These are phyloP conservation scores for Romanomermis culicivorax DNA, from an alignment of 2,888 invertebrate genomes.

Conservation along the genomic window DNA sequence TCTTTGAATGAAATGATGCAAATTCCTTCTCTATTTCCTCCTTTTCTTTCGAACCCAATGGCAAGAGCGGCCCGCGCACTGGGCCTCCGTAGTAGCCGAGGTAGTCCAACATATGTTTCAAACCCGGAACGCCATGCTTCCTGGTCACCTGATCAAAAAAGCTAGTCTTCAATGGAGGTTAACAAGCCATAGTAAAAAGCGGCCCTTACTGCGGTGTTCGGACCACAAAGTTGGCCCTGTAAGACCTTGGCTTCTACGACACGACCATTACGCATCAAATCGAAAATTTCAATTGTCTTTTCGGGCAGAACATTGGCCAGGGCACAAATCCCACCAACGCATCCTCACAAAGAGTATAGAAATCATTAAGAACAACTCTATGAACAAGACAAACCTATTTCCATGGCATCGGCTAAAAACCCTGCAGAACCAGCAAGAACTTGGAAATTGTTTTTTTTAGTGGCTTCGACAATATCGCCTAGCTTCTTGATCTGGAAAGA, in stretches of 20 bases:
- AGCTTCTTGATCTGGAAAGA: slow-evolving; percentile 36
- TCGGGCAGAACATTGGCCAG: slow-evolving; percentile 36
- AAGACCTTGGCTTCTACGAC: slow-evolving; percentile 32
- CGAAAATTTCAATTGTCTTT: slow-evolving; percentile 30
- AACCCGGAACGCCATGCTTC: slow-evolving; percentile 35
- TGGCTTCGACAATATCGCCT: slow-evolving; percentile 32
- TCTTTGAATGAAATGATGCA: no score
- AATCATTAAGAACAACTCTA: not conserved
- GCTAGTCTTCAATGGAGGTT: not conserved
- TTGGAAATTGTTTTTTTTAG: slow-evolving; percentile 34
- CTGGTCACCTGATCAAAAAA: slow-evolving; percentile 33
- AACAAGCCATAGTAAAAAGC: not conserved
- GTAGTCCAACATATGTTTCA: slow-evolving; percentile 37
- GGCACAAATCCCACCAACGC: slow-evolving; percentile 35
- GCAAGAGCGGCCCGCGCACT: slow-evolving; percentile 33
- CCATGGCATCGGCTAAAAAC: slow-evolving; percentile 35
- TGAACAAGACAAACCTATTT: slow-evolving; percentile 27
- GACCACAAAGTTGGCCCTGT: slow-evolving; percentile 34
- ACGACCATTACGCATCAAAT: slow-evolving; percentile 18
- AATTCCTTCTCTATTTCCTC: no score
- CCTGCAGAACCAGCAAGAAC: slow-evolving; percentile 39
- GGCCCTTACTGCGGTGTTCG: slow-evolving; percentile 33
- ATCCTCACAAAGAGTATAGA: slow-evolving; percentile 25
- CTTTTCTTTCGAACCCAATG: slow-evolving; percentile 24
- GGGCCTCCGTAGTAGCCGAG: slow-evolving; percentile 37